A percentile compares a stretch with the other conserved stretches of the same genome.
Conservation (phyloP, 1,140 invertebrate species). For the Drosophila lowei region DNA sequence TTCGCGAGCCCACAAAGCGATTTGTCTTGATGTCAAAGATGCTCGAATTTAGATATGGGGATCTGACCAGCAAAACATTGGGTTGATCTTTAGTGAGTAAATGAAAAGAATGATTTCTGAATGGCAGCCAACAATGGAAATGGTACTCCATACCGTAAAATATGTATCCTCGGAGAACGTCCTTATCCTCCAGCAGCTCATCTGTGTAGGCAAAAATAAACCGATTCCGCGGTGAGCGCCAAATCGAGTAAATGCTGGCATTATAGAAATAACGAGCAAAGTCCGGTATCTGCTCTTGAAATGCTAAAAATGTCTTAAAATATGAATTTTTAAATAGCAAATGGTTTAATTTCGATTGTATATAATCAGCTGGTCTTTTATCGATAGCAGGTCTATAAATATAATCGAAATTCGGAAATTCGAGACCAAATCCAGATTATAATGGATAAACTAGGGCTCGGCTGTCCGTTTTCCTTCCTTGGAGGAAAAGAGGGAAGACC, state of each 20-base stretch:
- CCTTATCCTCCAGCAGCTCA: conserved; percentile 18
- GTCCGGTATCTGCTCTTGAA: conserved; percentile 65
- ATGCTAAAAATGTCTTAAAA: conserved; percentile 60
- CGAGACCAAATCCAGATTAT: background rate
- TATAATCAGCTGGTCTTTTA: conserved; percentile 17
- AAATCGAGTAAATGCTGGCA: conserved; percentile 67
- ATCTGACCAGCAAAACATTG: conserved; percentile 56
- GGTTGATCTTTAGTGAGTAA: conserved; percentile 62
- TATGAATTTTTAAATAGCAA: too few species aligned
- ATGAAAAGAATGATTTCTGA: background rate
- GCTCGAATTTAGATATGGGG: conserved; percentile 46
- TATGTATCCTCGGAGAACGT: conserved; percentile 44
- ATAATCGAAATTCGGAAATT: background rate
- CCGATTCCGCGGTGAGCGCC: conserved; percentile 62
- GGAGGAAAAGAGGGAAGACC: conserved; percentile 30
- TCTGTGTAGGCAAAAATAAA: conserved; percentile 69
- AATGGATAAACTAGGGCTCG: conserved; percentile 57
- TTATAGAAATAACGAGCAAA: conserved; percentile 62
- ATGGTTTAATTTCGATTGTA: background rate
- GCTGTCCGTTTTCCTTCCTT: conserved; percentile 55
- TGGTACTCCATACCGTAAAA: conserved; percentile 50
- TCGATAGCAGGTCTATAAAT: conserved; percentile 13
- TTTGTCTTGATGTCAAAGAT: conserved; percentile 68
- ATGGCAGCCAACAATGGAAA: too few species aligned
- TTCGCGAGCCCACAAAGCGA: conserved; percentile 61